A percentile compares a stretch with the other conserved stretches of the same genome.
These are phyloP conservation scores for Stomatorhinus walkeri DNA, from an alignment of 2,797 vertebrate species.

Conservation along the genomic window DNA sequence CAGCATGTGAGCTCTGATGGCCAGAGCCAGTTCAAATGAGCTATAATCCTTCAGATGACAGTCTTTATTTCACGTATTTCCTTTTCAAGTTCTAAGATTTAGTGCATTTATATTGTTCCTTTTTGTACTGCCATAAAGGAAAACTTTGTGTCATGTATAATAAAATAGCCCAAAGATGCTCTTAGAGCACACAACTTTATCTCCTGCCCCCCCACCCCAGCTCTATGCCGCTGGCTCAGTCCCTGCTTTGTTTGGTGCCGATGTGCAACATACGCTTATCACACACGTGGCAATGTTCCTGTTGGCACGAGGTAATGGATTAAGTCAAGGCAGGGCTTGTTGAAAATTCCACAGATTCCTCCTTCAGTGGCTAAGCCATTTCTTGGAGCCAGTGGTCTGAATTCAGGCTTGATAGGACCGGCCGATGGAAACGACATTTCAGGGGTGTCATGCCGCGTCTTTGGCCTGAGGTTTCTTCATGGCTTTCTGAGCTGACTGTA, in stretches of 20 bases:
- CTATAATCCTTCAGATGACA: background rate
- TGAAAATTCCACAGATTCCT: background rate
- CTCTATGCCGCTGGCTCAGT: background rate
- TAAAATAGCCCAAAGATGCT: conserved; percentile 12
- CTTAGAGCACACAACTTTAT: background rate
- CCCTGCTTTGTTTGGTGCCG: background rate
- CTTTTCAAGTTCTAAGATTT: conserved; percentile 1
- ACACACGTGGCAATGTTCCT: background rate
- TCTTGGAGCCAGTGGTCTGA: background rate
- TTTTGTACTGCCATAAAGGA: background rate
- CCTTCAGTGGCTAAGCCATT: background rate
- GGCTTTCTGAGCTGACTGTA: background rate
- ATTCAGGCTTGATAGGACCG: background rate
- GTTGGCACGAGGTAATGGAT: background rate
- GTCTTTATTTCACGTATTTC: background rate
- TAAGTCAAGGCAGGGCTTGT: background rate
- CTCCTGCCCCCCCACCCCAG: background rate
- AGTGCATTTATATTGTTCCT: background rate
- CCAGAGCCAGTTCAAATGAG: background rate
- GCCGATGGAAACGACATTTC: background rate
- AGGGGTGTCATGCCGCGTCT: background rate
- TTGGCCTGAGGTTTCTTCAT: background rate
- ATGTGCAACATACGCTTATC: background rate
- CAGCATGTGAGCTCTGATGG: background rate
- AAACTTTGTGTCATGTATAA: conserved; percentile 3